A percentile compares a stretch with the other conserved stretches of the same genome.
Conservation (phyloP, 2,888 invertebrate species). For the Amblyjoppa proteus region DNA sequence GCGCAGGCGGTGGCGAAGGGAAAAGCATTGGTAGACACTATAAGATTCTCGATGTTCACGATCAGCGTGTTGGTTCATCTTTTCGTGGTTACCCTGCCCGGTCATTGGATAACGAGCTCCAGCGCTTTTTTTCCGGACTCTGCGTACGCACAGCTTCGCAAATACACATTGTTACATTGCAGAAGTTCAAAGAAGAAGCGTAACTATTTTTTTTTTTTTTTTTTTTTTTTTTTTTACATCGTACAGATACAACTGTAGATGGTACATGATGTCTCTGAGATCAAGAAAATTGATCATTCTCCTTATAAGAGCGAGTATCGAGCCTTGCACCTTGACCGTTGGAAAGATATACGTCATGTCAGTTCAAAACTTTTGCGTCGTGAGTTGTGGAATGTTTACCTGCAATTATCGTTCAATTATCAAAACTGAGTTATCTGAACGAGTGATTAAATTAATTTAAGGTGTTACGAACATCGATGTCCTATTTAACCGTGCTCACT, state of each 20-base stretch:
- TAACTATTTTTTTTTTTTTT: no score
- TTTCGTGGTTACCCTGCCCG: no score
- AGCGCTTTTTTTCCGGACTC: no score
- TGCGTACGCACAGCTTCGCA: no score
- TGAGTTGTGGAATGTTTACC: not conserved
- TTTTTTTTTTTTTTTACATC: not conserved
- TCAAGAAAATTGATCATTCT: slow-evolving; percentile 31
- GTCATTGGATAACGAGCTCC: no score
- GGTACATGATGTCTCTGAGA: slow-evolving; percentile 21
- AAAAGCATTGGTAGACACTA: not conserved
- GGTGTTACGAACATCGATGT: slow-evolving; percentile 58
- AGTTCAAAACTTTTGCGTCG: slow-evolving; percentile 36
- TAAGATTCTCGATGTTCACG: no score
- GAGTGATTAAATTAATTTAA: slow-evolving; percentile 13
- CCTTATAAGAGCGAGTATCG: slow-evolving; percentile 12
- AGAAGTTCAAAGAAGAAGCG: no score
- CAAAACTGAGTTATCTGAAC: not conserved
- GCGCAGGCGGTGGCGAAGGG: not conserved
- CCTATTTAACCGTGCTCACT: slow-evolving; percentile 55
- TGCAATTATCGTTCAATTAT: no score
- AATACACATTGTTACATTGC: no score
- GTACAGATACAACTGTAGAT: not conserved
- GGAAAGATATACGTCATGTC: slow-evolving; percentile 58
- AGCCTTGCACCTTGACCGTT: slow-evolving; percentile 41
- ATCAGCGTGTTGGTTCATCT: no score